Evolutionary conservation across 2,797 vertebrate species (phyloP).

Genomic region (Orestias chungarensis): DNA sequence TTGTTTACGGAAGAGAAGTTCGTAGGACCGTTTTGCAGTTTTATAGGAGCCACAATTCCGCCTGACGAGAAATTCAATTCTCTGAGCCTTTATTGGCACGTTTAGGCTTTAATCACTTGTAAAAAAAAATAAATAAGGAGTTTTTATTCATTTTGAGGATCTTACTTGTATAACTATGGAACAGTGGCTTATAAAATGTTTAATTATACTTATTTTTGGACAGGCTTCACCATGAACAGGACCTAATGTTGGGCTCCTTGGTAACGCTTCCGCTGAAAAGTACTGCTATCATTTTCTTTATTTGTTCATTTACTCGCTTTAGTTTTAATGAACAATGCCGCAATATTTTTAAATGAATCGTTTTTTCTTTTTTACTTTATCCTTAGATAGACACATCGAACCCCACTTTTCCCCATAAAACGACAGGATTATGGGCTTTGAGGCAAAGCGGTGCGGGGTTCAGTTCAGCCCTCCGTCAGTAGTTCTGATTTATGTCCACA

Average conservation of each 20-base stretch:
- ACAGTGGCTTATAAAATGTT: neutral
- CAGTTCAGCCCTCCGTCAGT: conserved; percentile 88
- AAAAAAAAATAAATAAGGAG: rapidly evolving
- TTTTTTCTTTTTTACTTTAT: too few species aligned
- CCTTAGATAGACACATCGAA: too few species aligned
- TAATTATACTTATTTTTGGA: neutral
- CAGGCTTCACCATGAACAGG: conserved; percentile 27
- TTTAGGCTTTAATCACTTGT: rapidly evolving
- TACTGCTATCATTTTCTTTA: neutral
- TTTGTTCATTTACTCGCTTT: neutral
- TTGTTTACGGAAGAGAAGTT: conserved; percentile 64
- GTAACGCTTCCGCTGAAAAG: neutral
- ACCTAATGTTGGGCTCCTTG: neutral
- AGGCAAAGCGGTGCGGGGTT: conserved; percentile 89
- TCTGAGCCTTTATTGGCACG: neutral
- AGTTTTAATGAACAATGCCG: neutral
- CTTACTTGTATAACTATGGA: neutral
- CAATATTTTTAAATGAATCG: too few species aligned
- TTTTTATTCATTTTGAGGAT: rapidly evolving
- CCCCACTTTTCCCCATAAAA: too few species aligned
- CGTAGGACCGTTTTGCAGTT: conserved; percentile 38
- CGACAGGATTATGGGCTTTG: conserved; percentile 72
- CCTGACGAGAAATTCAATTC: conserved; percentile 39
- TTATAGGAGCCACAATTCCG: neutral
- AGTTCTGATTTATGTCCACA: conserved; percentile 86